Base-by-base conservation (phyloP, 1,140 invertebrate genomes). In the Geopemphigus sp. region DNA sequence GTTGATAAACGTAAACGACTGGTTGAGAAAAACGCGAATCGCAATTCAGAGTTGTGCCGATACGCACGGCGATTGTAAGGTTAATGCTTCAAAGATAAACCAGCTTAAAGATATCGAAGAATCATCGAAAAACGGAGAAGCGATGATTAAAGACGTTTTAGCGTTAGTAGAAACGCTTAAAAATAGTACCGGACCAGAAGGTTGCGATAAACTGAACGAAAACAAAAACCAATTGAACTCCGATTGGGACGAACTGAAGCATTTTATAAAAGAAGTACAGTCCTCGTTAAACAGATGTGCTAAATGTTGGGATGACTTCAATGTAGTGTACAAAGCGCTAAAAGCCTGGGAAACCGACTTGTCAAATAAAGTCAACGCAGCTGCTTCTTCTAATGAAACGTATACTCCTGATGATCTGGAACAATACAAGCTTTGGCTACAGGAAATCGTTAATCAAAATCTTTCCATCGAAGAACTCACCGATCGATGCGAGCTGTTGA, bases 161-260 rank as follows among this genome's bases (percentile, higher is more conserved):
- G 89, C 92, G 83, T 85, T 94, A 0, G 95, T 94, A 81, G 90
- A 93, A 84, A 88, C 89, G 29, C 92, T 96, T 0, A 89, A 94
- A 80, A 87, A 91, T 80, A 92, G 91, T n/a, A 95, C 94, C 15
- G 92, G 92, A 1, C 88, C 90, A 11, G 94, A 96, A 85, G 95
- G 95, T 19, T 93, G 94, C 85, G 94, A 96, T 81, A 88, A 88
- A 24, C 92, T 97, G 3, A 90, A 92, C 57, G 91, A 94, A 84
- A 94, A 97, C 84, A 91, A 94, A 15, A 91, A 92, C 78, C 92
- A 95, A 83, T 85, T 97, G n/a, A 92, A 92, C 82, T 87, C 89
- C 54, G 93, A 95, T 82, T 96, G 94, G 93, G 93, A 96, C 83
- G 90, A 90, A n/a, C 84, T 97, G 0, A 92, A 94, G 84, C 88